These are phyloP conservation scores for Pipistrellus kuhlii DNA, from an alignment of 2,797 vertebrate species.

Conservation along the genomic window DNA sequence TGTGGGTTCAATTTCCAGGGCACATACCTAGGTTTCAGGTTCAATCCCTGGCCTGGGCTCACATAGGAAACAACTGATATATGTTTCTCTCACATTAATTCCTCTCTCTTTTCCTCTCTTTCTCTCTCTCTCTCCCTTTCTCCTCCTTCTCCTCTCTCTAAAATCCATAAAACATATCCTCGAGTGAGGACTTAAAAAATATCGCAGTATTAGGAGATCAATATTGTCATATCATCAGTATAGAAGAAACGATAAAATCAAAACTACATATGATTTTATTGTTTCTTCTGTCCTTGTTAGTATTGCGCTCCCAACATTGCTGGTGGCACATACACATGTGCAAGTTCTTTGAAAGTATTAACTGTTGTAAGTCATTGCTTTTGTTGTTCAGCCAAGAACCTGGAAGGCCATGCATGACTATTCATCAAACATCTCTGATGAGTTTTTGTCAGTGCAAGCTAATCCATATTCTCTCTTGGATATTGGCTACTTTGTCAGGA, in stretches of 20 bases:
- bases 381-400: background rate
- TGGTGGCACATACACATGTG: background rate
- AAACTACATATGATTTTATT: background rate
- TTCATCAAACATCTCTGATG: background rate
- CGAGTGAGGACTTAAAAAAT: background rate
- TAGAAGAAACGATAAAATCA: no score
- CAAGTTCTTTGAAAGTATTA: background rate
- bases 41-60: fast-evolving
- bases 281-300: background rate
- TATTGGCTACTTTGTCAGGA: background rate
- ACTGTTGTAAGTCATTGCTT: background rate
- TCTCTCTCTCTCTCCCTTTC: background rate
- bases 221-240: background rate
- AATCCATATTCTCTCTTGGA: background rate
- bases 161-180: background rate
- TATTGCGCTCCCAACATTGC: background rate
- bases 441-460: background rate
- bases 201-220: background rate
- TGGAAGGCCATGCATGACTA: no score
- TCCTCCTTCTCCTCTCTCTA: background rate
- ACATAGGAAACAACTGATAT: background rate
- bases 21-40: background rate
- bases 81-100: background rate
- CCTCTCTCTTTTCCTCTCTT: background rate
- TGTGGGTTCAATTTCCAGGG: background rate